Percentiles rank a stretch among this genome's conserved stretches.
Conservation (phyloP, 2,797 vertebrate species). For the Sciurus carolinensis region DNA sequence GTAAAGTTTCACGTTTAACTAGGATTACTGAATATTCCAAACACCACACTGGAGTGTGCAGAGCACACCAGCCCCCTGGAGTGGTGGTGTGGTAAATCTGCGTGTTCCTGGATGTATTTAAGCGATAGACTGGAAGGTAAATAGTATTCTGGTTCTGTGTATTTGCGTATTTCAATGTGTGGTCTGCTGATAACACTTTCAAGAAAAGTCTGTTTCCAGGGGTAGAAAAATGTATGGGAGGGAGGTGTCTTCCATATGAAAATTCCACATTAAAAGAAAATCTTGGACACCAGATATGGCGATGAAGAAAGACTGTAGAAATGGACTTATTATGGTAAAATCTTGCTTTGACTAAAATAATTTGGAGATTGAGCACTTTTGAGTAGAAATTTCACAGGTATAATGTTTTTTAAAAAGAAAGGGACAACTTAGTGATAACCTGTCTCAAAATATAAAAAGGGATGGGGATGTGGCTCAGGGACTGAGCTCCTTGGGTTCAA, state of each 20-base stretch:
- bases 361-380: not conserved
- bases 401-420: not conserved
- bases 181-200: not conserved
- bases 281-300: not conserved
- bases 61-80: not conserved
- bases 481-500: too few species aligned
- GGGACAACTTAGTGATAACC: too few species aligned
- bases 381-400: constrained; percentile 32
- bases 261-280: not conserved
- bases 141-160: not conserved
- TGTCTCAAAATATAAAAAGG: too few species aligned
- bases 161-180: not conserved
- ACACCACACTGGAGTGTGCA: too few species aligned
- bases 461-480: too few species aligned
- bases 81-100: not conserved
- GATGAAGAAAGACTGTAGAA: not conserved
- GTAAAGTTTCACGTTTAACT: constrained; percentile 2
- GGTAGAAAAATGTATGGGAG: not conserved
- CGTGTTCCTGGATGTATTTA: not conserved
- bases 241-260: not conserved
- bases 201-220: not conserved
- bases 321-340: not conserved
- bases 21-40: not conserved
- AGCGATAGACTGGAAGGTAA: not conserved
- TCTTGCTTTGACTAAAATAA: constrained; percentile 16